A percentile compares a stretch with the other conserved stretches of the same genome.
These are phyloP conservation scores for Stegodyphus mimosarum DNA, from an alignment of 1,140 invertebrate genomes.

Conservation along the genomic window DNA sequence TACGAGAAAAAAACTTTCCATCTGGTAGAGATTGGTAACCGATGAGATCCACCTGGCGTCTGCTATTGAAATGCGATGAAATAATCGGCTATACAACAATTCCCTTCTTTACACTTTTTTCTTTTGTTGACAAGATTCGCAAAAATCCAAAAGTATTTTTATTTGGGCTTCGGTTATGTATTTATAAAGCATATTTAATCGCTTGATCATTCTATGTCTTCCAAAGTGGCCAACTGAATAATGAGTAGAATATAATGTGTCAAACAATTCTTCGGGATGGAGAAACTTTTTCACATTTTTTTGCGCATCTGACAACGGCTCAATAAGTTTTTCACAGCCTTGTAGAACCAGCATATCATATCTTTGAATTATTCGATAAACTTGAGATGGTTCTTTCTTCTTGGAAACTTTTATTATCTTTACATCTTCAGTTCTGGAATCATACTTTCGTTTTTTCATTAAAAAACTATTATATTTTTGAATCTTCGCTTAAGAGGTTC, in stretches of 20 bases:
- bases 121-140: slow-evolving; percentile 40
- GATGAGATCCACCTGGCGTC: slow-evolving; percentile 70
- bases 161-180: slow-evolving; percentile 32
- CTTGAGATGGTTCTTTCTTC: slow-evolving; percentile 40
- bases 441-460: slow-evolving; percentile 54
- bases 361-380: slow-evolving; percentile 42
- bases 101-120: background rate
- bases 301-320: slow-evolving; percentile 1
- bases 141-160: slow-evolving; percentile 43
- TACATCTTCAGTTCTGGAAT: slow-evolving; percentile 46
- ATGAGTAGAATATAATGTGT: slow-evolving; percentile 37
- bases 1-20: slow-evolving; percentile 65
- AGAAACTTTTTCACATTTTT: slow-evolving; percentile 23
- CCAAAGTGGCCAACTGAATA: slow-evolving; percentile 30
- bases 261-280: slow-evolving; percentile 46
- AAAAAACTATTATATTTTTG: slow-evolving; percentile 45
- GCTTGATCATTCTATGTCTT: slow-evolving; percentile 48
- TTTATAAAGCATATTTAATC: slow-evolving; percentile 25
- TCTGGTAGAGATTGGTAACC: slow-evolving; percentile 69
- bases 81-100: slow-evolving; percentile 10
- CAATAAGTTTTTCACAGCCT: slow-evolving; percentile 41
- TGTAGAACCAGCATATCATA: slow-evolving; percentile 30
- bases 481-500: slow-evolving; percentile 50
- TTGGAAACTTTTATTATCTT: slow-evolving; percentile 37
- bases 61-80: slow-evolving; percentile 41